Percentiles rank a stretch among this genome's conserved stretches.
Conservation (phyloP, 2,888 invertebrate species). For the Eutolmus rufibarbis region DNA sequence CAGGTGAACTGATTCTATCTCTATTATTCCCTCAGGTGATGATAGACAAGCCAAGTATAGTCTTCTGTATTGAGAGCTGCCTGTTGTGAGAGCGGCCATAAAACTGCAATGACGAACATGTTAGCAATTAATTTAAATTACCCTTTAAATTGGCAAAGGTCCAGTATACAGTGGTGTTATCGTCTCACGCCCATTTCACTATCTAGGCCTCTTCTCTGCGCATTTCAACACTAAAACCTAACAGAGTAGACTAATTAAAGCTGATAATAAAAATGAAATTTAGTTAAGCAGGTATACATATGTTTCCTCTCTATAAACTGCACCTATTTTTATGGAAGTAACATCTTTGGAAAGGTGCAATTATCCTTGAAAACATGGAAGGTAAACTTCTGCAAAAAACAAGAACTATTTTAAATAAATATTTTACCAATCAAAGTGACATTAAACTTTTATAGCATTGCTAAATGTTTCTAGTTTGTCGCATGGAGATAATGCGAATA, state of each 20-base stretch:
- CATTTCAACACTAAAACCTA: neutral
- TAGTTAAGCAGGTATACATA: neutral
- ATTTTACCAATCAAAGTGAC: too few species aligned
- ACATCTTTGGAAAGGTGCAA: neutral
- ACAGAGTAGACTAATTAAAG: neutral
- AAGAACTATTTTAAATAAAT: too few species aligned
- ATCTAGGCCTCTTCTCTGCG: neutral
- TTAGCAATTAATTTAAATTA: neutral
- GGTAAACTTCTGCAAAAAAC: too few species aligned
- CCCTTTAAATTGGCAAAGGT: neutral
- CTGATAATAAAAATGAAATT: neutral
- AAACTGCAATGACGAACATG: neutral
- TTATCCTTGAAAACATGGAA: neutral
- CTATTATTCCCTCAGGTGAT: neutral
- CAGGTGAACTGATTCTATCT: neutral
- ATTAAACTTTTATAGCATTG: too few species aligned
- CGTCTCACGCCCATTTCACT: neutral
- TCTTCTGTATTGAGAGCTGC: neutral
- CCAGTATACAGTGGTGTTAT: neutral
- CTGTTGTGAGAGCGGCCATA: neutral
- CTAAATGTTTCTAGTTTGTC: too few species aligned
- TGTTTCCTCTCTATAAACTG: neutral
- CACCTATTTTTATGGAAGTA: neutral
- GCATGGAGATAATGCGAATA: too few species aligned
- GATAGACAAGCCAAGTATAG: neutral